A percentile compares a stretch with the other conserved stretches of the same genome.
These are phyloP conservation scores for Drosophila fuyamai DNA, from an alignment of 1,140 invertebrate species.

Conservation along the genomic window DNA sequence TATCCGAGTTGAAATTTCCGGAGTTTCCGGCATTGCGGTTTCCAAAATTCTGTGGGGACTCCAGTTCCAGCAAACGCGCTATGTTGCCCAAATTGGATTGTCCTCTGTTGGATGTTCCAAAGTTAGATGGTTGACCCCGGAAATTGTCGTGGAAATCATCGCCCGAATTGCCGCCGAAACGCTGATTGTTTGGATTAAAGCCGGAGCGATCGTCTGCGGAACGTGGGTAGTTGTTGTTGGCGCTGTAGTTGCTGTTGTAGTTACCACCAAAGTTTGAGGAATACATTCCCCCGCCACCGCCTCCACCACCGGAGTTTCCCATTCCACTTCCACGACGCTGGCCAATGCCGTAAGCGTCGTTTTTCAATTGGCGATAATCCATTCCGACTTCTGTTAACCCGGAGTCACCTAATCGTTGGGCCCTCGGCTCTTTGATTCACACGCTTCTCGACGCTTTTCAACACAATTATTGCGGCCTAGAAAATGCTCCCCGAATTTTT, in stretches of 20 bases:
- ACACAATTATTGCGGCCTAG: not conserved
- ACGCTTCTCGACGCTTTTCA: not conserved
- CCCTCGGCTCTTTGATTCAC: not conserved
- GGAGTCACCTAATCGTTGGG: not conserved
- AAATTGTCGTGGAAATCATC: slow-evolving; percentile 30
- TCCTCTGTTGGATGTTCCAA: slow-evolving; percentile 1
- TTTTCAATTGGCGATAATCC: slow-evolving; percentile 48
- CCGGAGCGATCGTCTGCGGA: slow-evolving; percentile 12
- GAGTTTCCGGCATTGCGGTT: slow-evolving; percentile 4
- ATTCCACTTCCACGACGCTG: slow-evolving; percentile 54
- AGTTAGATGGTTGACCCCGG: slow-evolving; percentile 15
- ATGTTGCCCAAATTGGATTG: slow-evolving; percentile 12
- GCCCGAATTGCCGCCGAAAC: slow-evolving; percentile 10
- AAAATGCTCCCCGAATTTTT: slow-evolving; percentile 30
- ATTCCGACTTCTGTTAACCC: slow-evolving; percentile 22
- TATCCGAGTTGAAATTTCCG: slow-evolving; percentile 2
- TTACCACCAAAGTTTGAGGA: slow-evolving; percentile 8
- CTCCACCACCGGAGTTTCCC: slow-evolving; percentile 8
- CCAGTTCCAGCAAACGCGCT: slow-evolving; percentile 10
- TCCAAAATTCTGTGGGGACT: not conserved
- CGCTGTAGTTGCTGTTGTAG: not conserved
- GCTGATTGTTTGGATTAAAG: slow-evolving; percentile 22
- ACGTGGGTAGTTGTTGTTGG: slow-evolving; percentile 23
- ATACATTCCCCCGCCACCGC: slow-evolving; percentile 9
- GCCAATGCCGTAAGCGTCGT: slow-evolving; percentile 61